Evolutionary conservation across 2,797 vertebrate species (phyloP).

Genomic region (Toxotes lorentzi): DNA sequence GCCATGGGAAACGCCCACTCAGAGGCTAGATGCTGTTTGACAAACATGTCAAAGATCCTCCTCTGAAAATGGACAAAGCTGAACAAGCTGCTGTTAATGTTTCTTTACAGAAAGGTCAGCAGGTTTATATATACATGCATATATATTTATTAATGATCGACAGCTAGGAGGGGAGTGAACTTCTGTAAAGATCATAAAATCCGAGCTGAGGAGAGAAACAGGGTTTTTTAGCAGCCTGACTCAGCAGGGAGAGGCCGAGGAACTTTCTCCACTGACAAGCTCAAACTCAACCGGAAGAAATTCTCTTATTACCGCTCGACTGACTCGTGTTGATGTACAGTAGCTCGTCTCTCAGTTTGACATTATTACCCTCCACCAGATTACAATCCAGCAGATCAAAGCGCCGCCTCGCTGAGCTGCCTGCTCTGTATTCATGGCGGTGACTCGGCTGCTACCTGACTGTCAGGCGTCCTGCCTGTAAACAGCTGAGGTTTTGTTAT

Average conservation of each 20-base stretch:
- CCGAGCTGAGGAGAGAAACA: background rate
- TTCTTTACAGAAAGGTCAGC: background rate
- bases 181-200: background rate
- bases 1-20: too few relatives aligned
- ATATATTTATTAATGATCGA: background rate
- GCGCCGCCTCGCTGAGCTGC: background rate
- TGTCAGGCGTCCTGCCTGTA: conserved; percentile 43
- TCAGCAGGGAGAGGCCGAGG: too few relatives aligned
- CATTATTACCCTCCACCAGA: conserved; percentile 38
- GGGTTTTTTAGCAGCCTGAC: too few relatives aligned
- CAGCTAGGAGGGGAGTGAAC: too few relatives aligned
- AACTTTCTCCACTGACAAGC: conserved; percentile 13
- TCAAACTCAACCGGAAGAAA: conserved; percentile 14
- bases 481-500: conserved; percentile 41
- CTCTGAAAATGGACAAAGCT: too few relatives aligned
- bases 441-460: conserved; percentile 30
- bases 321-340: conserved; percentile 24
- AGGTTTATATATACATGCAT: too few relatives aligned
- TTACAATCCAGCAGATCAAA: conserved; percentile 47
- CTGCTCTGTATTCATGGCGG: conserved; percentile 57
- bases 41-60: too few relatives aligned
- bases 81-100: too few relatives aligned
- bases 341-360: conserved; percentile 28
- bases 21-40: too few relatives aligned
- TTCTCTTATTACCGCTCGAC: background rate